Evolutionary conservation across 1,140 invertebrate species (phyloP).

Genomic region (Bombus superbus): DNA sequence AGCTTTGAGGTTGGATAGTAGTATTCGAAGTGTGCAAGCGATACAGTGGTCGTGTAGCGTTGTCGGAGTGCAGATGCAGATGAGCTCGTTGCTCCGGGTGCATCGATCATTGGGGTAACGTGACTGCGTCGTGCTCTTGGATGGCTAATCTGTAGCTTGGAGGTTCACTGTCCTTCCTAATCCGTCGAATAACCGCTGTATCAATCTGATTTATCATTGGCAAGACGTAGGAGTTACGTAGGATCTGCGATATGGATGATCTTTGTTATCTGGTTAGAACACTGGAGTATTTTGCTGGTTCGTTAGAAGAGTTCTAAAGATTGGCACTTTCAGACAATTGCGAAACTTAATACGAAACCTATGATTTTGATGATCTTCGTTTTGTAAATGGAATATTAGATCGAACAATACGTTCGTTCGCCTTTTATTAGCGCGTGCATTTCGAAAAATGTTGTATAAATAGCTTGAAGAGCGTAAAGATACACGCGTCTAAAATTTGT

Average conservation of each 20-base stretch:
- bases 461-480: no score
- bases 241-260: not conserved
- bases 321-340: not conserved
- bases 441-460: not conserved
- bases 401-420: not conserved
- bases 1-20: constrained; percentile 29
- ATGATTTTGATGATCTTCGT: no score
- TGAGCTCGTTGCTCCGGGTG: constrained; percentile 71
- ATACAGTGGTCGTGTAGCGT: not conserved
- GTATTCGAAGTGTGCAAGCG: constrained; percentile 5
- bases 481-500: no score
- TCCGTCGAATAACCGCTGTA: constrained; percentile 66
- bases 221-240: constrained; percentile 68
- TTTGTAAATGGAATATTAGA: no score
- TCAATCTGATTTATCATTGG: constrained; percentile 78
- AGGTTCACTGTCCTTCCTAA: constrained; percentile 72
- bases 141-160: constrained; percentile 76
- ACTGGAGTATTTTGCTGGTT: not conserved
- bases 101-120: constrained; percentile 77
- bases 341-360: no score
- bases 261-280: not conserved
- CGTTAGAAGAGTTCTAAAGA: no score
- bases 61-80: constrained; percentile 74
- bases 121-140: constrained; percentile 63
- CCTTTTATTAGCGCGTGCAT: not conserved